These are phyloP conservation scores for Rhodophaea formosa DNA, from an alignment of 2,888 invertebrate genomes.

Conservation along the genomic window DNA sequence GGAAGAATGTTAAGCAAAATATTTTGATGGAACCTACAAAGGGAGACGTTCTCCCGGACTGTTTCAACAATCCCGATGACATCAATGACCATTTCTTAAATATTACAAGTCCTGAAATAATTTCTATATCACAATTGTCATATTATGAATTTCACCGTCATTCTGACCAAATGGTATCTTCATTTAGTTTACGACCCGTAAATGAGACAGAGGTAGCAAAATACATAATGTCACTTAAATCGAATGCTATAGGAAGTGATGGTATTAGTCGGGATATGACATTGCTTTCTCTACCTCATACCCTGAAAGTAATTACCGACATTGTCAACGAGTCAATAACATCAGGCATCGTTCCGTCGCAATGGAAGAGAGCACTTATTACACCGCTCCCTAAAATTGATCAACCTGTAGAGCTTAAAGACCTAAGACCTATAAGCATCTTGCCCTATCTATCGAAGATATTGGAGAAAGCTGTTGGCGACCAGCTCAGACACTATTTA, in stretches of 20 bases:
- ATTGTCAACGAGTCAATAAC: background rate
- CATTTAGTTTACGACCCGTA: background rate
- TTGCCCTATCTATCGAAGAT: constrained; percentile 12
- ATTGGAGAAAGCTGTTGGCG: constrained; percentile 8
- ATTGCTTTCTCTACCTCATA: background rate
- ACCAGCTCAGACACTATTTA: background rate
- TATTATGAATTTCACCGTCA: too few species aligned
- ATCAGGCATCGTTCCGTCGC: background rate
- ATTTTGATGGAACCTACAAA: too few species aligned
- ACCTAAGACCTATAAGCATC: constrained; percentile 16
- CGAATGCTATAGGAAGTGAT: background rate
- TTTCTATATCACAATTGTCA: too few species aligned
- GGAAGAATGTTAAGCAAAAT: too few species aligned
- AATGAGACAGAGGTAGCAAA: background rate
- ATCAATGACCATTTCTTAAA: too few species aligned
- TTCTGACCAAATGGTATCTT: background rate
- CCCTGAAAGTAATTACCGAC: background rate
- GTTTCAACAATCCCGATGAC: too few species aligned
- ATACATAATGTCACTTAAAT: background rate
- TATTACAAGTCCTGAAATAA: too few species aligned
- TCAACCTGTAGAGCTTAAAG: background rate
- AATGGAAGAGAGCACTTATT: background rate
- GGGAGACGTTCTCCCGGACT: too few species aligned
- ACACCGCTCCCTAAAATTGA: constrained; percentile 7
- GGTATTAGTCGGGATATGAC: background rate